Conservation (phyloP, 1,140 invertebrate species). For the Episyrphus balteatus region DNA sequence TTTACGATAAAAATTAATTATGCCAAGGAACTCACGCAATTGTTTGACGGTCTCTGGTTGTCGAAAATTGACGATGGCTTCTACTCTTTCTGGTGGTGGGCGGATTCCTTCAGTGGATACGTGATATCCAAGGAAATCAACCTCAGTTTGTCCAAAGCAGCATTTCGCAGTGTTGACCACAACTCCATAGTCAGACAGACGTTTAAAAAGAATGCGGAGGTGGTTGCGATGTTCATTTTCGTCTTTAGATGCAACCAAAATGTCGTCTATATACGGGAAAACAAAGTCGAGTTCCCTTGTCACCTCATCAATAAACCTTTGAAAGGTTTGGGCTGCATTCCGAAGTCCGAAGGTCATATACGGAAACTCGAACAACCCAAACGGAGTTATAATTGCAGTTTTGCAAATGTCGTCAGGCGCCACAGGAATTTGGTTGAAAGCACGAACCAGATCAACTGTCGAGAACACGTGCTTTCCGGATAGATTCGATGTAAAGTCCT, state of each 20-base stretch:
- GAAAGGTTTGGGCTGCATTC: constrained; percentile 7
- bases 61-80: constrained; percentile 12
- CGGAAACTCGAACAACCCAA: constrained; percentile 22
- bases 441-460: constrained; percentile 37
- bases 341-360: constrained; percentile 2
- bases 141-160: background rate
- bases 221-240: constrained; percentile 15
- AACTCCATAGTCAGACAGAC: background rate
- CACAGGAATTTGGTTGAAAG: constrained; percentile 39
- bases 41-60: constrained; percentile 5
- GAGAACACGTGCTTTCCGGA: background rate
- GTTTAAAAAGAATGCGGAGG: constrained; percentile 11
- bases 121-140: constrained; percentile 17
- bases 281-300: constrained; percentile 8
- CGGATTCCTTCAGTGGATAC: constrained; percentile 14
- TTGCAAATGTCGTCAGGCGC: constrained; percentile 23
- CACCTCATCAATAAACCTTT: constrained; percentile 7
- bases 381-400: constrained; percentile 31
- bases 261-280: constrained; percentile 33
- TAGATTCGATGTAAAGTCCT: constrained; percentile 14
- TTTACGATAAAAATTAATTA: constrained; percentile 34
- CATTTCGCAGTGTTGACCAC: background rate
- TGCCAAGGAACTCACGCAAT: constrained; percentile 33
- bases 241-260: constrained; percentile 33
- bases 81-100: constrained; percentile 7